phyloP scores from a whole-genome alignment of 2,888 invertebrate genomes.

The Amphipoea lucens region DNA sequence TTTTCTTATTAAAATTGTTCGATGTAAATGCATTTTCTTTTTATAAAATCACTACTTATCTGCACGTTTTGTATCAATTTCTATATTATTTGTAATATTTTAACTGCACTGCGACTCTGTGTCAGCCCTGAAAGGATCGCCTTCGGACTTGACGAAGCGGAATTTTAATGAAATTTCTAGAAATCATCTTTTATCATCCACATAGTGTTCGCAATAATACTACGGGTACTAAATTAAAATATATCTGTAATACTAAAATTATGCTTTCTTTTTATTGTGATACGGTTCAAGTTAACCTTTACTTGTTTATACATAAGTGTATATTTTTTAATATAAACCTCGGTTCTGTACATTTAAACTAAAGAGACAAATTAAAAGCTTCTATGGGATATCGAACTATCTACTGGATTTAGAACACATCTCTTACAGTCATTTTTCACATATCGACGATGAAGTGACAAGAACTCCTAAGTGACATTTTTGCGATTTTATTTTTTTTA shows the following conservation, averaged over 20 bases:
- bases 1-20: background rate
- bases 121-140: conserved; percentile 78
- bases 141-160: conserved; percentile 84
- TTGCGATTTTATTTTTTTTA: no score
- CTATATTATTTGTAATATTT: background rate
- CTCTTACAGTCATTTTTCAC: background rate
- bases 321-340: background rate
- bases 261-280: background rate
- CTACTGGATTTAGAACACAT: background rate
- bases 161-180: conserved; percentile 88
- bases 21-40: background rate
- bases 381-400: background rate
- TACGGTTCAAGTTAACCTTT: background rate
- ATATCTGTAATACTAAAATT: background rate
- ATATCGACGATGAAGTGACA: no score
- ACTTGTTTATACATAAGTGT: background rate
- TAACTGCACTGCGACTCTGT: conserved; percentile 45
- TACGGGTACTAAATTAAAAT: conserved; percentile 34
- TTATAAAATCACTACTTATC: background rate
- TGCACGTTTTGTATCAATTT: background rate
- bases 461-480: no score
- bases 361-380: background rate
- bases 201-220: conserved; percentile 64
- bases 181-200: conserved; percentile 81
- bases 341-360: background rate